A percentile compares a stretch with the other conserved stretches of the same genome.
These are phyloP conservation scores for Tapera naevia DNA, from an alignment of 2,797 vertebrate genomes.

Conservation along the genomic window DNA sequence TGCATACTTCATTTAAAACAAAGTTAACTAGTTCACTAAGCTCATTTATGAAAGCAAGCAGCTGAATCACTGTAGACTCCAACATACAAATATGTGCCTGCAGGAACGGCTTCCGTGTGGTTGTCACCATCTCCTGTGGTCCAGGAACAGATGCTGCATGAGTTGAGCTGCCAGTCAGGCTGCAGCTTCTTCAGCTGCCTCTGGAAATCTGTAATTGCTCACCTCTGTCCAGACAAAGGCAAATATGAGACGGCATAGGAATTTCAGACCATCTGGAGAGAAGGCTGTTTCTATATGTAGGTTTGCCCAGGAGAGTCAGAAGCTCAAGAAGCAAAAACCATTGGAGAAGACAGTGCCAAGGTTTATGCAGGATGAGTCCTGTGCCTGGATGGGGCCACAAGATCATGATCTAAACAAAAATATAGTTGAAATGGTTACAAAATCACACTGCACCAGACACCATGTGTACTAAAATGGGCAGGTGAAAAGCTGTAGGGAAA, in stretches of 20 bases:
- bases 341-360: background rate
- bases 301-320: rapidly evolving
- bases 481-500: background rate
- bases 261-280: background rate
- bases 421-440: background rate
- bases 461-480: background rate
- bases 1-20: conserved; percentile 8
- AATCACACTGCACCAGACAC: background rate
- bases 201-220: background rate
- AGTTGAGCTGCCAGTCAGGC: background rate
- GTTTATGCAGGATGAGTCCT: background rate
- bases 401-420: background rate
- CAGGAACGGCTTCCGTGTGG: background rate
- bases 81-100: background rate
- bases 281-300: background rate
- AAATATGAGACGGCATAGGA: background rate
- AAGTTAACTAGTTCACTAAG: background rate
- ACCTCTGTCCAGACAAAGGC: background rate
- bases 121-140: background rate
- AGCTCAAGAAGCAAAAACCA: rapidly evolving
- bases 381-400: background rate
- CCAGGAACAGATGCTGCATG: background rate
- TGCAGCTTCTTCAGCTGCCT: background rate
- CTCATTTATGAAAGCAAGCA: background rate
- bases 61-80: background rate